Base-by-base conservation (phyloP, 2,113 vertebrate genomes). In the Alectura lathami region DNA sequence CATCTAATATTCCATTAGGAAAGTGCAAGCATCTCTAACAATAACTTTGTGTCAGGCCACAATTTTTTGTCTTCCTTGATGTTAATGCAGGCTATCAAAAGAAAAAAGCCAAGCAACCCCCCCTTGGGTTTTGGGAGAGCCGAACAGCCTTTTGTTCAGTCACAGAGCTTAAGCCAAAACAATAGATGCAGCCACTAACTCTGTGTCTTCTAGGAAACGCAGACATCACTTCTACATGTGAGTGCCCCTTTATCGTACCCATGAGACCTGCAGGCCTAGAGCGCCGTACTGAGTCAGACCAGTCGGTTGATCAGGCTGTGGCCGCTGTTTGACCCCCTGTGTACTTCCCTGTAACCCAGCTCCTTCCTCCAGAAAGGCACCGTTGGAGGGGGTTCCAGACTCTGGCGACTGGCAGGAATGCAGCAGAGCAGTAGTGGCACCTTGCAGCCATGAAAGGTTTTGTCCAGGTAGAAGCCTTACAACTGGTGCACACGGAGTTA, bases 1-100 rank as follows among this genome's bases (percentile, higher is more conserved):
- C 78, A 66, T 86, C n/a, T 89, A 74, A 76, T 70, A 86, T 79
- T 91, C 76, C 88, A 32, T 77, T 83, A 91, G 80, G 63, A 77
- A 90, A 87, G n/a, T 50, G 50, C 86, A 95, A 93, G 64, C 69
- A 70, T 68, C 50, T 86, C 63, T 67, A 91, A 92, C 91, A 94
- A 88, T 81, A 89, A 72, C 50, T 77, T 91, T 88, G 53, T 83
- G 57, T 68, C 78, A 83, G 72, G 50, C 60, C 42, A 45, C 84
- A 72, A 4, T 50, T 83, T 15, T 64, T 60, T 83, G 26, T 92
- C 80, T 77, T 83, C 54, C 66, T 84, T 77, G 66, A 73, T 91
- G 88, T 21, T 96, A 91, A 62, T 86, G 34, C 62, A 88, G 83
- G 34, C 86, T 95, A 89, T 89, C 95, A 74, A 93, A 94, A 91